Conservation (phyloP, 1,140 invertebrate genomes). For the Maconellicoccus hirsutus region DNA sequence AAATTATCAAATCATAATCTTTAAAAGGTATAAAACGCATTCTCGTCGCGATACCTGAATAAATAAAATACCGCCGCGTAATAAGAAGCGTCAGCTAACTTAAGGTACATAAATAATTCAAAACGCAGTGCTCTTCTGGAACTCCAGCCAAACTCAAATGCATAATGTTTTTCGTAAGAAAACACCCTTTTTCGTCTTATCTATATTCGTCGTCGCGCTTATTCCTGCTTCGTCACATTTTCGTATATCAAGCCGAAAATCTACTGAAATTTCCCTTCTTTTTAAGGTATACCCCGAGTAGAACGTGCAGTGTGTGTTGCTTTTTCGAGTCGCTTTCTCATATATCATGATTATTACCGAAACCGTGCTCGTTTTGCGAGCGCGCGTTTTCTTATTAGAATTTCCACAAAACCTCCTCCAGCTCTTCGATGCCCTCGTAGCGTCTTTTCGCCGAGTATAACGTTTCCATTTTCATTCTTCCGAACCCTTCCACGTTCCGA, state of each 20-base stretch:
- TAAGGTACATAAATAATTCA: neutral
- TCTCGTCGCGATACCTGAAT: neutral
- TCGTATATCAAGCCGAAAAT: neutral
- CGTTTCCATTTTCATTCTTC: neutral
- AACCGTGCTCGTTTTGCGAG: neutral
- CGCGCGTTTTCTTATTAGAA: constrained; percentile 7
- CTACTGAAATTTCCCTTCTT: neutral
- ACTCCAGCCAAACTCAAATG: neutral
- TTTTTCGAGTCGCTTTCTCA: neutral
- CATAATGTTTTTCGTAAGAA: neutral
- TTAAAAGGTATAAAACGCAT: neutral
- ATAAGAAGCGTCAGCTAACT: constrained; percentile 7
- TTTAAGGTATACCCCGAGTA: too few species aligned
- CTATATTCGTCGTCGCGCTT: neutral
- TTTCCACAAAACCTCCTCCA: neutral
- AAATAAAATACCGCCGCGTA: neutral
- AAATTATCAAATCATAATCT: neutral
- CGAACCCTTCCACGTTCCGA: neutral
- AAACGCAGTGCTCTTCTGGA: neutral
- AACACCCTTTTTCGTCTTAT: neutral
- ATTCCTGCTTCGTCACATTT: neutral
- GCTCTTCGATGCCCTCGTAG: neutral
- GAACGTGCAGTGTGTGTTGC: neutral
- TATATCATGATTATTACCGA: constrained; percentile 9
- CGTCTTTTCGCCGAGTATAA: neutral